These are phyloP conservation scores for Meloidogyne floridensis DNA, from an alignment of 1,140 invertebrate species.

Conservation along the genomic window DNA sequence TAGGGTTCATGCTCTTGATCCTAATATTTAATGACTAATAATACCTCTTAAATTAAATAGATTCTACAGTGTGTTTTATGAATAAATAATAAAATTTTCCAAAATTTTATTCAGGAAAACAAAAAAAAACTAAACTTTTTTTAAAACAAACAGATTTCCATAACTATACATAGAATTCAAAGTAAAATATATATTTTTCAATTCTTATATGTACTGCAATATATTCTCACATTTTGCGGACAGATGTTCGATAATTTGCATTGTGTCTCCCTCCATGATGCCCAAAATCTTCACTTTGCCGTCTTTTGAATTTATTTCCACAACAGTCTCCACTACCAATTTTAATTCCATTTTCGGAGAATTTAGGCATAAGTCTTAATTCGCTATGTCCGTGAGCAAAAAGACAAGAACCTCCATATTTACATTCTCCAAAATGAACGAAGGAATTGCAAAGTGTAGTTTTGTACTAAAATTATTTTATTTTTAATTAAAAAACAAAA, in stretches of 20 bases:
- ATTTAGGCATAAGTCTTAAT: neutral
- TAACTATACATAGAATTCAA: too few species aligned
- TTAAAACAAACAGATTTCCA: too few species aligned
- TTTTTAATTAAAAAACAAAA: too few species aligned
- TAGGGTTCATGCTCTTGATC: too few species aligned
- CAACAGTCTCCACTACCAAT: neutral
- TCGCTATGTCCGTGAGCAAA: neutral
- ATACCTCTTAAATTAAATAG: too few species aligned
- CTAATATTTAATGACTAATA: too few species aligned
- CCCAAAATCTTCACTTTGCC: neutral
- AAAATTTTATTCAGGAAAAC: too few species aligned
- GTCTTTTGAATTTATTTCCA: neutral
- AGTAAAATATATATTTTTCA: too few species aligned
- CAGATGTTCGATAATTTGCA: neutral
- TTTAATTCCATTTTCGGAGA: neutral
- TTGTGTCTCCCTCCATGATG: neutral
- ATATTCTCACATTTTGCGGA: neutral
- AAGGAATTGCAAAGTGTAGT: neutral
- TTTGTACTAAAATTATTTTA: neutral
- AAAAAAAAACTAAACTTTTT: too few species aligned
- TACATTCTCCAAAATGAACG: neutral
- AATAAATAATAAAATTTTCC: too few species aligned
- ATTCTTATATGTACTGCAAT: too few species aligned
- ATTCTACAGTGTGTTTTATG: too few species aligned
- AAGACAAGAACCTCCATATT: neutral